phyloP scores from a whole-genome alignment of 2,888 invertebrate genomes.

The Podabrus alpinus region DNA sequence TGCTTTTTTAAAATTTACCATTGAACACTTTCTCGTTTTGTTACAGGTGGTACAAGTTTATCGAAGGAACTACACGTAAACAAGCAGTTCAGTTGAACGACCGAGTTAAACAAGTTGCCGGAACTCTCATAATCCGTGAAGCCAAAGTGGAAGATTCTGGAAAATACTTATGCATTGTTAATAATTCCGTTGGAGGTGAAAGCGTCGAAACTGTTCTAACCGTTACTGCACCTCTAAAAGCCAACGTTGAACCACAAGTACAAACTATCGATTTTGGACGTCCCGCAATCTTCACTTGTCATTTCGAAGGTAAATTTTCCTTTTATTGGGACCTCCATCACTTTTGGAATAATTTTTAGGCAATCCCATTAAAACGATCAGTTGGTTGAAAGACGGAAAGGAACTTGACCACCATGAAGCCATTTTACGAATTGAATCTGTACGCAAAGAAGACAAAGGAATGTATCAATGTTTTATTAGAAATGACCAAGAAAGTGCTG shows the following conservation, averaged over 20 bases:
- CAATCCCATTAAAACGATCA: conserved; percentile 88
- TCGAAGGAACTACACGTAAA: conserved; percentile 83
- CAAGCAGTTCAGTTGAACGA: conserved; percentile 90
- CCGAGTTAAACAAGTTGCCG: conserved; percentile 89
- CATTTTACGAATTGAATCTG: conserved; percentile 82
- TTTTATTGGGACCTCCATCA: neutral
- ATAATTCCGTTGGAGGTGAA: conserved; percentile 92
- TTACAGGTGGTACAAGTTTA: conserved; percentile 94
- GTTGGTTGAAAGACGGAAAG: conserved; percentile 92
- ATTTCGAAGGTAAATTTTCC: conserved; percentile 67
- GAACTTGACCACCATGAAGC: conserved; percentile 82
- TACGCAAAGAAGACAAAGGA: conserved; percentile 92
- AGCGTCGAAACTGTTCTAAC: conserved; percentile 91
- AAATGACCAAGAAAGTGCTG: conserved; percentile 91
- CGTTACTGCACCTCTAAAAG: conserved; percentile 87
- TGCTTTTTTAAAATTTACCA: neutral
- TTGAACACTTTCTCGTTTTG: conserved; percentile 47
- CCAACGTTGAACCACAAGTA: conserved; percentile 82
- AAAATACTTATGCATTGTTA: conserved; percentile 91
- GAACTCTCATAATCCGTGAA: conserved; percentile 89
- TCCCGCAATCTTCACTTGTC: conserved; percentile 90
- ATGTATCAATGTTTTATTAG: conserved; percentile 97
- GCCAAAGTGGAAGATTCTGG: conserved; percentile 92
- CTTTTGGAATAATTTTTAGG: conserved; percentile 37
- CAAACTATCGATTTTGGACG: conserved; percentile 94